Evolutionary conservation across 2,797 vertebrate genomes (phyloP), one percentile per base, ranked within the genome.

Genomic region (Diplodus puntazzo): DNA sequence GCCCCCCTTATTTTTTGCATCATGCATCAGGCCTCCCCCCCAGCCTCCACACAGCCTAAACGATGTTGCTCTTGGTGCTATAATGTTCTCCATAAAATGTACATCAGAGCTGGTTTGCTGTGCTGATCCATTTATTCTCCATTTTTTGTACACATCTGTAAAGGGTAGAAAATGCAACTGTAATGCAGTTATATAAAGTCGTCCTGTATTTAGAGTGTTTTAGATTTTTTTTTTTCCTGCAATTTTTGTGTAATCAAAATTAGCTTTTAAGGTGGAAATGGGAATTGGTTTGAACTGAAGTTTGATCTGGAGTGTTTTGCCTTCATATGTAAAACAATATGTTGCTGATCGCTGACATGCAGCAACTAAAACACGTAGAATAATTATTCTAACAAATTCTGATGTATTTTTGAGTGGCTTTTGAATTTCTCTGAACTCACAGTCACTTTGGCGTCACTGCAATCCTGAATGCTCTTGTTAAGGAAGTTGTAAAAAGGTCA

Each of bases 1-100:
- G 46, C 76, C 59, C 75, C 69, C 77, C 79, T 75, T 57, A 30
- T 73, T 74, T 81, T 88, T 86, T 87, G 80, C 84, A 90, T 84
- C 84, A 82, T 87, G 67, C 81, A 73, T 71, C 72, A 85, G 88
- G 81, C 88, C 89, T 69, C 63, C 66, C 70, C 63, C 64, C 16
- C 53, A 80, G 42, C 57, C 58, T 11, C 65, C 30, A 69, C 60
- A 71, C 49, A 73, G 65, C 59, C 49, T 62, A 52, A 74, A 82
- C 52, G 39, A 76, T 59, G 57, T 53, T 75, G 34, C 60, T 82
- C 52, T 75, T 69, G 78, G 57, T 68, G 14, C 25, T 54, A 5
- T 34, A 77, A 57, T 67, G 66, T 75, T 74, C 46, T 55, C 50
- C 65, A 68, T 61, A 61, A 82, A 83, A 76, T 86, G 66, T 76